Evolutionary conservation across 2,113 vertebrate genomes (phyloP).

Genomic region (Brachyhypopomus gauderio): DNA sequence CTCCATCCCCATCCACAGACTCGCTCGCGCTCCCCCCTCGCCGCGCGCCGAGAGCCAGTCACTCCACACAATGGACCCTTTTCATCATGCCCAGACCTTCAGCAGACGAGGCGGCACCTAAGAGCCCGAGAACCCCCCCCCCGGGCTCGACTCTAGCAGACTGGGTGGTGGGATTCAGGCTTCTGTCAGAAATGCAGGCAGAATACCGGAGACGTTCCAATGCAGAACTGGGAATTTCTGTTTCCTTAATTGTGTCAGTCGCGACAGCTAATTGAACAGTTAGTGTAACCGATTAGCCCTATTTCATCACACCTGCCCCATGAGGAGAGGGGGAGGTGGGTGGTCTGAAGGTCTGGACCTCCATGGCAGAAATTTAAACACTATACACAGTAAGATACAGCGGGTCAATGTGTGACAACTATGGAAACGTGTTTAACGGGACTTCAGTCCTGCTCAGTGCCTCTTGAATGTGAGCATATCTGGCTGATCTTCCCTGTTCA

Average conservation of each 20-base stretch:
- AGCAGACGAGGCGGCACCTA: background rate
- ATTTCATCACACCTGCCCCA: too few relatives aligned
- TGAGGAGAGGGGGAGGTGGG: too few relatives aligned
- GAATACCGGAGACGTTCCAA: background rate
- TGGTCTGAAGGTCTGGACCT: too few relatives aligned
- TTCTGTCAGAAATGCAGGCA: background rate
- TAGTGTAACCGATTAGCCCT: too few relatives aligned
- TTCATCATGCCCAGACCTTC: conserved; percentile 18
- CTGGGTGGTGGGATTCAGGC: background rate
- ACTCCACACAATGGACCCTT: conserved; percentile 41
- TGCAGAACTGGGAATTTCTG: too few relatives aligned
- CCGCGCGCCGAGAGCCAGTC: background rate
- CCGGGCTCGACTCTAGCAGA: background rate
- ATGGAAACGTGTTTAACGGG: conserved; percentile 2
- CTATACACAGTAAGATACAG: background rate
- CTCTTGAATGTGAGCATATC: background rate
- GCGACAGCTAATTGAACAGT: too few relatives aligned
- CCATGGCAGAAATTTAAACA: too few relatives aligned
- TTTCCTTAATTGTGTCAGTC: too few relatives aligned
- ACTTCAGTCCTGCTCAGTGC: background rate
- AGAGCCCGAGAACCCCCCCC: background rate
- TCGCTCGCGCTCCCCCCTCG: background rate
- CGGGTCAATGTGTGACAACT: background rate
- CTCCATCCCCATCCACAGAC: background rate
- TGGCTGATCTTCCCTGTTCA: too few relatives aligned